Evolutionary conservation across 1,140 invertebrate genomes (phyloP).

Genomic region (Palaemon carinicauda): DNA sequence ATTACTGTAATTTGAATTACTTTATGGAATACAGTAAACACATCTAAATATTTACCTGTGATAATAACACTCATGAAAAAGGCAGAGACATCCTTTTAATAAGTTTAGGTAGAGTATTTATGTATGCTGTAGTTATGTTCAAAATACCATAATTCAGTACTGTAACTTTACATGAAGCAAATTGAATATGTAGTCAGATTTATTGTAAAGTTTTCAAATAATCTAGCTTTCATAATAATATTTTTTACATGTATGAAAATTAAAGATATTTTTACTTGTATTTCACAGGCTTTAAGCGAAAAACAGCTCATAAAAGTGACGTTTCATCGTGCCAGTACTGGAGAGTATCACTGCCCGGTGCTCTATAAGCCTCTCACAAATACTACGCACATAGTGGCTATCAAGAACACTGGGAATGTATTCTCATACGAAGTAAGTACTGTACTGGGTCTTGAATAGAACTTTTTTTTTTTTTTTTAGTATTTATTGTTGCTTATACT

Average conservation of each 20-base stretch:
- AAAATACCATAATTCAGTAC: too few relatives aligned
- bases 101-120: not conserved
- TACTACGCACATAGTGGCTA: slow-evolving; percentile 92
- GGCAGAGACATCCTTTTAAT: too few relatives aligned
- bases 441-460: not conserved
- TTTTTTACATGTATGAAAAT: too few relatives aligned
- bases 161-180: too few relatives aligned
- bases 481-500: not conserved
- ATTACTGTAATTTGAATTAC: too few relatives aligned
- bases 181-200: not conserved
- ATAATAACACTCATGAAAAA: too few relatives aligned
- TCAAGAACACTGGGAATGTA: slow-evolving; percentile 93
- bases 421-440: slow-evolving; percentile 84
- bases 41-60: too few relatives aligned
- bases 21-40: too few relatives aligned
- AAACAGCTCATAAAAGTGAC: slow-evolving; percentile 86
- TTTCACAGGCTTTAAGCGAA: slow-evolving; percentile 76
- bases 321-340: slow-evolving; percentile 55
- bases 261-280: not conserved
- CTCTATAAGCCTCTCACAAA: slow-evolving; percentile 95
- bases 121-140: not conserved
- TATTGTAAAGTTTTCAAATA: not conserved
- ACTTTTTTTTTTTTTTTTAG: not conserved
- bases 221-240: not conserved
- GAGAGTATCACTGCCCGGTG: slow-evolving; percentile 91